Evolutionary conservation across 2,888 invertebrate species (phyloP).

Genomic region (Harmothoe impar): DNA sequence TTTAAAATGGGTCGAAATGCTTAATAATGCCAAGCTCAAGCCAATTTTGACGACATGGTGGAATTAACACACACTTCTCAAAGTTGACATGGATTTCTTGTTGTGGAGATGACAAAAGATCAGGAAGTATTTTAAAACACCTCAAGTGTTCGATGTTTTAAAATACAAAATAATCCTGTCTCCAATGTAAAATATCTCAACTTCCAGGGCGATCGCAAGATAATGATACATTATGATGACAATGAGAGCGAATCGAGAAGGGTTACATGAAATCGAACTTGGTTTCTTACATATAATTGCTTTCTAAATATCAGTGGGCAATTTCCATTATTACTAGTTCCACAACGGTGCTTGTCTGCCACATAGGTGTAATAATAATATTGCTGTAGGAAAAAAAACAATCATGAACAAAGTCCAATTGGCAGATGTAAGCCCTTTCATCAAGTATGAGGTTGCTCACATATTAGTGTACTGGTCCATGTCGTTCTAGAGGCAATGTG

Average conservation of each 20-base stretch:
- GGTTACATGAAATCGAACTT: background rate
- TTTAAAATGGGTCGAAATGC: background rate
- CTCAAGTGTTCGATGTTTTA: background rate
- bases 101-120: background rate
- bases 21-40: background rate
- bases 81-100: background rate
- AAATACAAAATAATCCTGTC: background rate
- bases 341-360: conserved; percentile 37
- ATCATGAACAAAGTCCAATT: conserved; percentile 5
- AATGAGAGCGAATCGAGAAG: background rate
- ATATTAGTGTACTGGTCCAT: conserved; percentile 13
- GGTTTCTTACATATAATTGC: background rate
- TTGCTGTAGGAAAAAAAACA: conserved; percentile 7
- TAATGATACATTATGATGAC: background rate
- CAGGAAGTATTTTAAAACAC: conserved; percentile 16
- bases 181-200: conserved; percentile 9
- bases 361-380: background rate
- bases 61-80: background rate
- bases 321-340: background rate
- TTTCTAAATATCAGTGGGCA: background rate
- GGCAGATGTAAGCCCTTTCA: background rate
- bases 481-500: conserved; percentile 33
- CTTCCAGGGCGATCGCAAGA: background rate
- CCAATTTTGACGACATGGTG: background rate
- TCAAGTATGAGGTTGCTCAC: background rate